Evolutionary conservation across 2,888 invertebrate species (phyloP), one percentile per base, ranked within the genome.

Genomic region (Catocala fraxini): DNA sequence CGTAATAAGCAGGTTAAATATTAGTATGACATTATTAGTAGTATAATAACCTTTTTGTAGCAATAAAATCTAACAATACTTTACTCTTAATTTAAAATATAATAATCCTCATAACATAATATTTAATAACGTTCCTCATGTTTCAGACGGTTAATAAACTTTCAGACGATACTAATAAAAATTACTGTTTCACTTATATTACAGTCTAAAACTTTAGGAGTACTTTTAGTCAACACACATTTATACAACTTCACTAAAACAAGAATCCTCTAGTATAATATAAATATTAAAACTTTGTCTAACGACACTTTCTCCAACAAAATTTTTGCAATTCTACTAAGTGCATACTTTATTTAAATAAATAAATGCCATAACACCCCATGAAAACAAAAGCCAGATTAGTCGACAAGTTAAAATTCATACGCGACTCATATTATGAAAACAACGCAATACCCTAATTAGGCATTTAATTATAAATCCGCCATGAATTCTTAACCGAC

Each of bases 401-500:
- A 81, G 69, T 74, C 59, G 71, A 80, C 75, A 84, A 81, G 78
- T 85, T 87, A 83, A 88, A 85, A 88, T 88, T 86, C 86, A 86
- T 84, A 82, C 74, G 70, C 76, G 65, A 64, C 80, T 86, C 85
- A 79, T 81, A 78, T 74, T 77, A 85, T 82, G 81, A 83, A 86
- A 89, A 88, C 89, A 86, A 84, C 86, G 83, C 86, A 83, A 89
- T 89, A 88, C 87, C 87, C 76, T 90, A 91, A 93, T 92, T 89
- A 92, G 89, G 84, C 89, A 90, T 92, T 92, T 90, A 93, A 92
- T 92, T 91, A 91, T 92, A 91, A 93, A 92, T 91, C 89, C 87
- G 74, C 82, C 88, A 93, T 93, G 92, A 93, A 93, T 93, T 92
- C 92, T 93, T 93, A 93, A 93, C 89, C 68, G 85, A 85, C 87